These are phyloP conservation scores for Lycophotia porphyrea DNA, from an alignment of 2,888 invertebrate genomes.

Conservation along the genomic window DNA sequence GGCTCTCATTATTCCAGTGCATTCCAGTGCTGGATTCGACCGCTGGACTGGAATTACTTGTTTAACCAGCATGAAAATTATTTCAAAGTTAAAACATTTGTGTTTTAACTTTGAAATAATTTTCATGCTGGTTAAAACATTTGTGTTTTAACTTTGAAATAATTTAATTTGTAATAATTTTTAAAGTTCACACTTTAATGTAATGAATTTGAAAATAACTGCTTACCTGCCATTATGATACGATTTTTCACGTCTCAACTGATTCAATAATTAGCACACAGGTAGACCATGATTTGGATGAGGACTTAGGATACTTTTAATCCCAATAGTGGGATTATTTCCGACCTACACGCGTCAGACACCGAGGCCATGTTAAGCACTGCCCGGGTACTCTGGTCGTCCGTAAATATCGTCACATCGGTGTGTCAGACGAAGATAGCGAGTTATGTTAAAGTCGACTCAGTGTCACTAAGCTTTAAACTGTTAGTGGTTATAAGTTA, in stretches of 20 bases:
- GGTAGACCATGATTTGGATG: not conserved
- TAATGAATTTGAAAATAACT: not conserved
- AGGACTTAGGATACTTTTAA: not conserved
- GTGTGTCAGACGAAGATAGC: not conserved
- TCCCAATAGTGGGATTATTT: not conserved
- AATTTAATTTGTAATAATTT: too few species aligned
- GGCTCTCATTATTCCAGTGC: too few species aligned
- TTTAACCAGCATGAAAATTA: not conserved
- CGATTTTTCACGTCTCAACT: not conserved
- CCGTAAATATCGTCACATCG: not conserved
- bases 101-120: not conserved
- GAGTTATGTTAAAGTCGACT: not conserved
- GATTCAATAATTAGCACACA: not conserved
- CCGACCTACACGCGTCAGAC: not conserved
- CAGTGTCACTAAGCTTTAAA: not conserved
- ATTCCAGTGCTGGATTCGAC: too few species aligned
- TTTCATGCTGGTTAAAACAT: not conserved
- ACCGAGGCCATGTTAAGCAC: not conserved
- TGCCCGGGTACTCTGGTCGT: not conserved
- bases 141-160: too few species aligned
- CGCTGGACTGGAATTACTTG: not conserved
- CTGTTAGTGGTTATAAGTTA: not conserved
- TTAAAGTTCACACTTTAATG: too few species aligned
- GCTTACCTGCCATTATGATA: not conserved
- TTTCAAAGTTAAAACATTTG: not conserved